Evolutionary conservation across 2,888 invertebrate species (phyloP).

Genomic region (Cacoxenus indagator): DNA sequence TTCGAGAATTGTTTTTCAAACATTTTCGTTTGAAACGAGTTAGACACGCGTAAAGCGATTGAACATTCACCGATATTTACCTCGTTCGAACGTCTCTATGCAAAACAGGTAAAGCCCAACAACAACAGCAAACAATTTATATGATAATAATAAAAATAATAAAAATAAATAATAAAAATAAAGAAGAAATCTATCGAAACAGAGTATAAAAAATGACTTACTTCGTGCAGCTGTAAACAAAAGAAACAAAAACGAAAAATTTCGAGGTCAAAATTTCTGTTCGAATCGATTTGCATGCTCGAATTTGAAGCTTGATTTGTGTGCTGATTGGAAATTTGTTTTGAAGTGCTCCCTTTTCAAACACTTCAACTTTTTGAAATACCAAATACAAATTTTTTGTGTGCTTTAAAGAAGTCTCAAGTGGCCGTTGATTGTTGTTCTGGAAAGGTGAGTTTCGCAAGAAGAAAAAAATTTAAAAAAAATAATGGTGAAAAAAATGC

Average conservation of each 20-base stretch:
- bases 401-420: constrained; percentile 23
- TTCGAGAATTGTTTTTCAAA: neutral
- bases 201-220: constrained; percentile 22
- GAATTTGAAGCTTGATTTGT: constrained; percentile 15
- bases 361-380: constrained; percentile 24
- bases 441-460: constrained; percentile 12
- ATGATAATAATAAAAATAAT: constrained; percentile 21
- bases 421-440: constrained; percentile 24
- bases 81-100: constrained; percentile 34
- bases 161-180: constrained; percentile 16
- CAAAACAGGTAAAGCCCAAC: constrained; percentile 36
- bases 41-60: constrained; percentile 31
- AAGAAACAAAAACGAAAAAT: constrained; percentile 18
- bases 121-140: constrained; percentile 23
- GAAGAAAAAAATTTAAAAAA: neutral
- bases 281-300: constrained; percentile 21
- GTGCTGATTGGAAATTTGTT: constrained; percentile 25
- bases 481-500: neutral
- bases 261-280: constrained; percentile 16
- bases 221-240: constrained; percentile 19
- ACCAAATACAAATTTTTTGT: neutral
- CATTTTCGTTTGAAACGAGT: constrained; percentile 12
- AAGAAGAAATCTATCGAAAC: constrained; percentile 1
- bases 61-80: constrained; percentile 14
- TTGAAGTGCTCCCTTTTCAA: constrained; percentile 19